Base-by-base conservation (phyloP, 2,797 vertebrate genomes). In the Myioborus miniatus region DNA sequence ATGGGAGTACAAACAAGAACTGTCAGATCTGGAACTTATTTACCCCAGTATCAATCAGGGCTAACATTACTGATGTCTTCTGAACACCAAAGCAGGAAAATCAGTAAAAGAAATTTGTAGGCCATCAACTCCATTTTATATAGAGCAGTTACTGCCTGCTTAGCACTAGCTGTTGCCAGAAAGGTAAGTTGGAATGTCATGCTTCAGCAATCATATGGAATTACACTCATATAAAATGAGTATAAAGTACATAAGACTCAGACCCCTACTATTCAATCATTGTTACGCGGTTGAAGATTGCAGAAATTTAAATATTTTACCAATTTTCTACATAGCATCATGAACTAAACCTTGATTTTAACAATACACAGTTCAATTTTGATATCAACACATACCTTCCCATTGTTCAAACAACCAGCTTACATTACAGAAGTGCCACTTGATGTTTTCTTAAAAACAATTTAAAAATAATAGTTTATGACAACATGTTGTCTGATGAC, bases 401-500 rank as follows among this genome's bases (percentile, higher is more conserved):
- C 32, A 47, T 68, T 76, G 72, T 77, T 75, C 60, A 56, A 93
- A 82, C 36, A 82, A 87, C 23, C 55, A 80, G 80, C 12, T 92
- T 74, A 75, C 43, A 69, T 77, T 56, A 50, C 53, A 46, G 75
- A 87, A 93, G 46, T 80, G 67, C 58, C 80, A 47, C 47, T 67
- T 90, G 47, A 80, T 63, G 32, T 80, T 85, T 89, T 74, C 43
- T 50, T 89, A 84, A 56, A 43, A 95, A 34, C 34, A 46, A 67
- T 30, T 68, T 84, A n/a, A 67, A 92, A 95, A 52, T 83, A 93
- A 96, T 41, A 88, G 41, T 53, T 95, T 79, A 74, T 93, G 95
- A 95, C 90, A 95, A 92, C 79, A 95, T 83, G 64, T 93, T 94
- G 84, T 75, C 83, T 88, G 74, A 83, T 65, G 87, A 83, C 55